Evolutionary conservation across 2,113 vertebrate genomes (phyloP), one percentile per base, ranked within the genome.

Genomic region (Anolis sagrei): DNA sequence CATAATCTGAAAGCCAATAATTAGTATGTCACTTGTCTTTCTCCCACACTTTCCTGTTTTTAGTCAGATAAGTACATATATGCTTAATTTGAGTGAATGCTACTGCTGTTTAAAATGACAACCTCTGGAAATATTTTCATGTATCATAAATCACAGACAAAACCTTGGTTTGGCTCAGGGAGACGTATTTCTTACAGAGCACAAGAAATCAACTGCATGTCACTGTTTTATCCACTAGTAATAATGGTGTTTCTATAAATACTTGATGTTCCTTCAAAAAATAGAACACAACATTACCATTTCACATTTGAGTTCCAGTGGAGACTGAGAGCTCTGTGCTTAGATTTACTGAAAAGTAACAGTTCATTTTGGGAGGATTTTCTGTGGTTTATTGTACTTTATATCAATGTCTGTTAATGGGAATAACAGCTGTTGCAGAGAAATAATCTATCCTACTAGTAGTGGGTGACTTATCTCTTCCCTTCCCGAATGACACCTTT

Each of bases 21-120:
- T 39, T 68, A 70, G 5, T 48, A 44, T 18, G 74, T 77, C 13
- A 79, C 23, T 25, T 86, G 3, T 64, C 29, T 19, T 19, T 70
- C 77, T 73, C 16, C 80, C 1, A 72, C 82, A 75, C 69, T 39
- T 81, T 27, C 14, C 54, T 82, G 87, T 78, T 4, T 2, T 62
- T 16, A 39, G 64, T 34, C 49, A 83, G 39, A 49, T 69, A 89
- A 89, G 87, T 66, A 72, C 61, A 21, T n/a, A 23, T 36, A 27
- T 23, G 1, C 83, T 77, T 89, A 80, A 82, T 34, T 81, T 51
- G 36, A 74, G 7, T 79, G 7, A 13, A 25, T 80, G 19, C 48
- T 18, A 76, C n/a, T 86, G 25, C 79, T 83, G 48, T 66, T 58
- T 36, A 75, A 92, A 90, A 82, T 87, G 14, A 2, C 1, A 87